Percentiles rank a stretch among this genome's conserved stretches.
Evolutionary conservation across 2,113 vertebrate genomes (phyloP).

Genomic region (Protobothrops flavoviridis): DNA sequence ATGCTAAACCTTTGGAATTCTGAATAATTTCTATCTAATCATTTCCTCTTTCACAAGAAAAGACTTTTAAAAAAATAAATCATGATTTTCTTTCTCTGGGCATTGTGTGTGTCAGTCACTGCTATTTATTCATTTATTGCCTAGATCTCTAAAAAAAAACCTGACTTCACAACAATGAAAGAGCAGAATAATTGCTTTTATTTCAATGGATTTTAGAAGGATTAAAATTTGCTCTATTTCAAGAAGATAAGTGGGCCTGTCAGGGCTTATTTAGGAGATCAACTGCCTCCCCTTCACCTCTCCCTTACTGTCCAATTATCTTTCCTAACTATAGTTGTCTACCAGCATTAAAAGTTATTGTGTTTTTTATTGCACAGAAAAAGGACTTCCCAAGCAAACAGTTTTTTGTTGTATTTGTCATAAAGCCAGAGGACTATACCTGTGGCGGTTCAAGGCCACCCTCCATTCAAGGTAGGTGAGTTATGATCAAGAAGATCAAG

Average conservation of each 20-base stretch:
- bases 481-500: not conserved
- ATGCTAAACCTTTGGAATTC: not conserved
- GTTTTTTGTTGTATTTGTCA: conserved; percentile 80
- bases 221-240: not conserved
- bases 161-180: not conserved
- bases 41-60: not conserved
- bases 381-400: conserved; percentile 75
- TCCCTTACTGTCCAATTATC: not conserved
- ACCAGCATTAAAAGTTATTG: not conserved
- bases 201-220: not conserved
- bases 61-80: not conserved
- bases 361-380: conserved; percentile 62
- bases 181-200: not conserved
- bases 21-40: not conserved
- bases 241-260: not conserved
- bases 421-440: conserved; percentile 80
- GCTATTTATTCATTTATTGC: not conserved
- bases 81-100: not conserved
- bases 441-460: conserved; percentile 76
- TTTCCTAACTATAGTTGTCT: not conserved
- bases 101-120: not conserved
- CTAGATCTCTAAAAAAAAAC: not conserved
- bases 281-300: not conserved
- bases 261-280: not conserved
- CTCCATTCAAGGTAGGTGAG: conserved; percentile 67